Evolutionary conservation across 2,888 invertebrate species (phyloP).

Genomic region (Papilio demoleus): DNA sequence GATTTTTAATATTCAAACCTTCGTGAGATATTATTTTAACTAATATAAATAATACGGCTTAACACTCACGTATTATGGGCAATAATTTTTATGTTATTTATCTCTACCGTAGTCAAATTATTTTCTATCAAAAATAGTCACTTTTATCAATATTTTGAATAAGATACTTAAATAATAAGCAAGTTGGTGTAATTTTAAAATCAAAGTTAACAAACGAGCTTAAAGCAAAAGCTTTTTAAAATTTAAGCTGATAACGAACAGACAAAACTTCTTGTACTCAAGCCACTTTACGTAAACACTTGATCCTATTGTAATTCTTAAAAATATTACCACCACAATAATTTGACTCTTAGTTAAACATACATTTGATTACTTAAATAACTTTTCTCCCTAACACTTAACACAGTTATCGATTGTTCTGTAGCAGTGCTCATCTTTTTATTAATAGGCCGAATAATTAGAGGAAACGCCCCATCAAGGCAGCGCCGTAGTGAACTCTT

Average conservation of each 20-base stretch:
- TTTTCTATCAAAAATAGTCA: neutral
- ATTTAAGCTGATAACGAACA: constrained; percentile 4
- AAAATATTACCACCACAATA: neutral
- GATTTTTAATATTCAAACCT: too few species aligned
- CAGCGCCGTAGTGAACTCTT: constrained; percentile 60
- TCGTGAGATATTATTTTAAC: neutral
- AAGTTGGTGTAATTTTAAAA: neutral
- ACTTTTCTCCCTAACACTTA: constrained; percentile 42
- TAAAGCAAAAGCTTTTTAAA: neutral
- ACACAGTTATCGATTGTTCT: constrained; percentile 68
- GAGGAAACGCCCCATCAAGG: constrained; percentile 79
- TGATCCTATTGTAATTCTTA: constrained; percentile 3
- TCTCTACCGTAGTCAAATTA: too few species aligned
- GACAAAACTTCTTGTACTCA: neutral
- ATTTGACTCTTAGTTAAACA: neutral
- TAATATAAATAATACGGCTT: too few species aligned
- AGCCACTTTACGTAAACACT: constrained; percentile 13
- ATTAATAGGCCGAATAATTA: constrained; percentile 82
- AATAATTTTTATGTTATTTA: too few species aligned
- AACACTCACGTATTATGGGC: too few species aligned
- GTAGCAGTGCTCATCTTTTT: constrained; percentile 56
- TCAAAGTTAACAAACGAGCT: neutral
- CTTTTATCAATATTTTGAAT: neutral
- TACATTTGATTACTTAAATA: too few species aligned
- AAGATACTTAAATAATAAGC: neutral